Percentiles rank a stretch among this genome's conserved stretches.
Conservation (phyloP, 2,797 vertebrate species). For the Lutjanus campechanus region DNA sequence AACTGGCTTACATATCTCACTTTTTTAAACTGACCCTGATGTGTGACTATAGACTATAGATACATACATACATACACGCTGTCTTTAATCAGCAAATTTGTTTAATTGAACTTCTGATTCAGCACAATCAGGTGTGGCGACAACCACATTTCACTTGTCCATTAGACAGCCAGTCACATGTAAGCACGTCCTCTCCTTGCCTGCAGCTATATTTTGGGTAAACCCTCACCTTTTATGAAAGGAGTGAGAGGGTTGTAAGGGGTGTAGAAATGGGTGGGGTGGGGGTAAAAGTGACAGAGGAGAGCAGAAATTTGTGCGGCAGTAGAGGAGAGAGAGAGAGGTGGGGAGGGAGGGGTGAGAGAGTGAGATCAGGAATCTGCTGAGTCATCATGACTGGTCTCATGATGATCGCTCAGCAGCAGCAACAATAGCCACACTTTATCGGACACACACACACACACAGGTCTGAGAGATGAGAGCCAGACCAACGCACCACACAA, state of each 20-base stretch:
- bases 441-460: conserved; percentile 53
- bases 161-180: conserved; percentile 21
- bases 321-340: conserved; percentile 3
- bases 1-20: conserved; percentile 8
- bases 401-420: conserved; percentile 83
- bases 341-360: conserved; percentile 11
- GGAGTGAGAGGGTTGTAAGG: conserved; percentile 8
- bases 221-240: conserved; percentile 26
- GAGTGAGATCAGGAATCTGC: conserved; percentile 81
- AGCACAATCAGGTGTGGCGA: conserved; percentile 48
- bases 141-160: conserved; percentile 19
- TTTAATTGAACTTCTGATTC: conserved; percentile 49
- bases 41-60: neutral
- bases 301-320: conserved; percentile 51
- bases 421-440: conserved; percentile 82
- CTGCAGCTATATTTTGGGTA: conserved; percentile 11
- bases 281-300: conserved; percentile 51
- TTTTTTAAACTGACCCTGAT: neutral
- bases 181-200: neutral
- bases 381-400: conserved; percentile 84
- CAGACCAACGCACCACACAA: conserved; percentile 66
- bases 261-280: neutral
- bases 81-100: conserved; percentile 45
- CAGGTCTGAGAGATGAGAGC: conserved; percentile 66
- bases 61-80: conserved; percentile 2